These are phyloP conservation scores for Dendroctonus ponderosae DNA, from an alignment of 1,140 invertebrate genomes.

Conservation along the genomic window DNA sequence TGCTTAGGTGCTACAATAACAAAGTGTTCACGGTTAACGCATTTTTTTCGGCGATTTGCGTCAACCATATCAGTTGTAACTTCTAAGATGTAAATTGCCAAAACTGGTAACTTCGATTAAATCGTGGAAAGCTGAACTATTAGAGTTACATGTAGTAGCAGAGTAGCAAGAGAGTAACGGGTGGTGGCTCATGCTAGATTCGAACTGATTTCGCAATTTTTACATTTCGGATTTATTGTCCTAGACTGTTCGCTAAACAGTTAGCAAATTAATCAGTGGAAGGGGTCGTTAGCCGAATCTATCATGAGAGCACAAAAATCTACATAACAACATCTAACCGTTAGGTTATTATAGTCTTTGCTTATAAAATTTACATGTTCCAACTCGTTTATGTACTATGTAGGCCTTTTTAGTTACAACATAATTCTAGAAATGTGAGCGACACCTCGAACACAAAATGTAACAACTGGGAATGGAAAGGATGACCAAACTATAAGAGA, in stretches of 20 bases:
- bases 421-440: conserved; percentile 23
- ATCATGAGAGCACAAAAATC: neutral
- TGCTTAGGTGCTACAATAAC: conserved; percentile 33
- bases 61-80: conserved; percentile 16
- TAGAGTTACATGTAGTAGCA: neutral
- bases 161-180: conserved; percentile 7
- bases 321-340: conserved; percentile 10
- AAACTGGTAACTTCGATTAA: conserved; percentile 28
- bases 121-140: conserved; percentile 13
- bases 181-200: neutral
- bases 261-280: no score
- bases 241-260: no score
- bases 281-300: neutral
- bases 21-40: conserved; percentile 15
- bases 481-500: conserved; percentile 8
- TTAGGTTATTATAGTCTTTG: conserved; percentile 11
- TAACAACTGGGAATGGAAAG: conserved; percentile 21
- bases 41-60: neutral
- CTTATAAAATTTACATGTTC: conserved; percentile 24
- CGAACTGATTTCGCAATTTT: no score
- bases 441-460: conserved; percentile 13
- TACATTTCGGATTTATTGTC: no score
- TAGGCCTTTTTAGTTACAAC: conserved; percentile 33
- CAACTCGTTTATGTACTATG: conserved; percentile 18
- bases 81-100: conserved; percentile 17